Evolutionary conservation across 2,113 vertebrate genomes (phyloP), one percentile per base, ranked within the genome.

Genomic region (Paraplagusia blochii): DNA sequence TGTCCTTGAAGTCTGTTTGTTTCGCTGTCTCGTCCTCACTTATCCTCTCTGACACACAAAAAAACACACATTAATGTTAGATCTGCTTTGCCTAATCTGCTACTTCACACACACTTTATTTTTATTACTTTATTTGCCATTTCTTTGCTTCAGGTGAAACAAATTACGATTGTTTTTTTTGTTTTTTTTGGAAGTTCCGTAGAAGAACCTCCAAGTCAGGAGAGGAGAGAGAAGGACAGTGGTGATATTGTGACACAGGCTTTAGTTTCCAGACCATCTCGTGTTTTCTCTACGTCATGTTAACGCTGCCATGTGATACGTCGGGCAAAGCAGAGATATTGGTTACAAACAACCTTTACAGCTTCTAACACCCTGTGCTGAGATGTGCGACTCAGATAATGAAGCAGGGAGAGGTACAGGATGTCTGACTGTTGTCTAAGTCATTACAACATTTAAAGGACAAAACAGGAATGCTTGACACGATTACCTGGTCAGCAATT

Each of bases 381-480:
- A 84, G 83, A 85, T 66, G 72, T 8, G 19, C 53, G 74, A 61
- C 29, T 29, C 50, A 83, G 80, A 88, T 87, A 90, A 88, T 72
- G 74, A 16, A 39, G 44, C 61, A 17, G 58, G 72, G 57, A 68
- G 71, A 75, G 56, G 58, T 61, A 59, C 58, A 87, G 76, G 63
- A 75, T 63, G 73, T 63, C 79, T 66, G 69, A 29, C 69, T 82
- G 72, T 87, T 74, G 80, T 89, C 87, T 89, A 79, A 85, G 76
- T 65, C 85, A 88, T 90, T 90, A 84, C 85, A 88, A 84, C 62
- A 83, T 88, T 90, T 89, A 88, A 90, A 90, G 67, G 68, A 90
- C 91, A 87, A 90, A 85, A 77, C n/a, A 83, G 79, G 66, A 69
- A 84, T 18, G 66, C 74, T 58, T 83, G 78, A 70, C 63, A 74